These are phyloP conservation scores for Physeter macrocephalus DNA, from an alignment of 2,113 vertebrate genomes.

Conservation along the genomic window DNA sequence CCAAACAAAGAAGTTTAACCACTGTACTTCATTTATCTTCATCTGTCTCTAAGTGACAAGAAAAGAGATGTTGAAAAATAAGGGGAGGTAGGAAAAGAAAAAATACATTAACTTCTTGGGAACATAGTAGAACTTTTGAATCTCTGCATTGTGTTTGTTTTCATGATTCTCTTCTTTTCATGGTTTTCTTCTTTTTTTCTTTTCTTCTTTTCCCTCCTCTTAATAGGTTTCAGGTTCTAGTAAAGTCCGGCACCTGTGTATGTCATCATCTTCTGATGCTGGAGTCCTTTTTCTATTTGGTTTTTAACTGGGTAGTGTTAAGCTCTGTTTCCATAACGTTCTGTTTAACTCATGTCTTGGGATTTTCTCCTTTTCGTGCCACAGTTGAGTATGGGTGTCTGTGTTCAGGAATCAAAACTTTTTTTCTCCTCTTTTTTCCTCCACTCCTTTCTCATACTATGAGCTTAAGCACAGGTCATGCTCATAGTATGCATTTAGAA, in stretches of 20 bases:
- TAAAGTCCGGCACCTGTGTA: background rate
- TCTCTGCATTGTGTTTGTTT: background rate
- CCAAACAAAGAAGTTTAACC: conserved; percentile 40
- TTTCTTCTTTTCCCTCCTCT: background rate
- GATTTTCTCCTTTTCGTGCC: background rate
- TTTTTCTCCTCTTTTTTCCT: background rate
- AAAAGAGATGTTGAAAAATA: conserved; percentile 25
- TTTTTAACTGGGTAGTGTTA: background rate
- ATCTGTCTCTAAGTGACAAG: conserved; percentile 27
- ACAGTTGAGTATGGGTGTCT: background rate
- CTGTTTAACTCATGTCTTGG: background rate
- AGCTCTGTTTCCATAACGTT: background rate
- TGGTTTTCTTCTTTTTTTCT: background rate
- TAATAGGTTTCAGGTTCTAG: background rate
- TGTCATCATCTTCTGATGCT: background rate
- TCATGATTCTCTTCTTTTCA: background rate
- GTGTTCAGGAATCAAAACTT: background rate
- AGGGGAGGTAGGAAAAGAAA: background rate
- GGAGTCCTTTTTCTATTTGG: background rate
- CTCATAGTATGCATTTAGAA: background rate
- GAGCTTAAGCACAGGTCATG: background rate
- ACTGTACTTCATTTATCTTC: conserved; percentile 54
- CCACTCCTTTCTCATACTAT: background rate
- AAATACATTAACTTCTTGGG: background rate
- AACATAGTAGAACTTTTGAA: background rate